Evolutionary conservation across 2,797 vertebrate species (phyloP).

Genomic region (Heterohyrax brucei): DNA sequence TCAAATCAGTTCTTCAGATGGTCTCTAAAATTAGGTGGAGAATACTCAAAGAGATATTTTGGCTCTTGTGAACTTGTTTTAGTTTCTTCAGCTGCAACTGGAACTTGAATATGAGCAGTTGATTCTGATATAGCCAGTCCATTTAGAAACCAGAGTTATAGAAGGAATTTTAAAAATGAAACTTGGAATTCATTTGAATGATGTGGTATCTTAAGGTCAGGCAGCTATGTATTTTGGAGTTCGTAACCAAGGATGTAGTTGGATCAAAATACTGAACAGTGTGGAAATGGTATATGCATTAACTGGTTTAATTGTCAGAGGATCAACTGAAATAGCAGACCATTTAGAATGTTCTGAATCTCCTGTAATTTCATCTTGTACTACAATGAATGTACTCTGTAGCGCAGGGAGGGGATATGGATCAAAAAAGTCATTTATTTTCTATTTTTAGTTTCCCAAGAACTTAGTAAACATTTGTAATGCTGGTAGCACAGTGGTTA

Average conservation of each 20-base stretch:
- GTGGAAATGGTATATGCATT: neutral
- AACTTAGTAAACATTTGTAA: constrained; percentile 8
- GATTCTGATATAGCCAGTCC: neutral
- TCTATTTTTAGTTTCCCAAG: neutral
- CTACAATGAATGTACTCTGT: neutral
- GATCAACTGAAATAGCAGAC: neutral
- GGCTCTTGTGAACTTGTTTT: too few relatives aligned
- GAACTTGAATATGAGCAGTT: too few relatives aligned
- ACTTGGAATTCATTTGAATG: constrained; percentile 19
- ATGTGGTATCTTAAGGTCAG: neutral
- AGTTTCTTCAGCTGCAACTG: too few relatives aligned
- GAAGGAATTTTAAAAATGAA: constrained; percentile 45
- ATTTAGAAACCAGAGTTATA: neutral
- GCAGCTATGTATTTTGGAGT: neutral
- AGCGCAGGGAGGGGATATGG: neutral
- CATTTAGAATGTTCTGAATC: neutral
- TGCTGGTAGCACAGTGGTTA: too few relatives aligned
- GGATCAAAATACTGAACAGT: constrained; percentile 39
- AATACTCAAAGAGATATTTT: too few relatives aligned
- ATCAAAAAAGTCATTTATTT: neutral
- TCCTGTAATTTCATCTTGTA: neutral
- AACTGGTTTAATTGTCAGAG: neutral
- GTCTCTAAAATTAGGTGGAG: too few relatives aligned
- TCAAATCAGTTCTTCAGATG: too few relatives aligned
- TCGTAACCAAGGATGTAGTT: neutral